These are phyloP conservation scores for Rhagoletis zephyria DNA, from an alignment of 1,140 invertebrate genomes.

Conservation along the genomic window DNA sequence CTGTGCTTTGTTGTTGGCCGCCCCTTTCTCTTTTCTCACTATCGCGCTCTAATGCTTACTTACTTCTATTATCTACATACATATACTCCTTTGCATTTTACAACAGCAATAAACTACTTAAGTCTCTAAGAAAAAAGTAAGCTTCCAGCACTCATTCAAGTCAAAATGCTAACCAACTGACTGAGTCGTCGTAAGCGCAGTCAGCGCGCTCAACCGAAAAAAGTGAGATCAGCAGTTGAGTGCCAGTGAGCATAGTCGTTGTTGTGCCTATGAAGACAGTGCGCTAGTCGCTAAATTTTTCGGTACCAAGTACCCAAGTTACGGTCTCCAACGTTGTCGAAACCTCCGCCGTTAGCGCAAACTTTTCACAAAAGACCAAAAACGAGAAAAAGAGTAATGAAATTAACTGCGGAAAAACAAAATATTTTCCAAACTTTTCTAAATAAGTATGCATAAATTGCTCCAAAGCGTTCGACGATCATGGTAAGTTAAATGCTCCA, in stretches of 20 bases:
- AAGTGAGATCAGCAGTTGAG: conserved; percentile 16
- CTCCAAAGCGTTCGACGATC: background rate
- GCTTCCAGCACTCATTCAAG: background rate
- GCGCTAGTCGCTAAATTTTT: background rate
- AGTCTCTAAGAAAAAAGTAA: background rate
- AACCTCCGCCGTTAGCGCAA: background rate
- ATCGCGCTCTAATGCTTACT: background rate
- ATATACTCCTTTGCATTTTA: background rate
- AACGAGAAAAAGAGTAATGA: background rate
- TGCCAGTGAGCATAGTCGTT: background rate
- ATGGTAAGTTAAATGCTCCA: background rate
- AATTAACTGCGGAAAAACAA: conserved; percentile 3
- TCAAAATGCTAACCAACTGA: background rate
- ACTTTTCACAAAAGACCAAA: background rate
- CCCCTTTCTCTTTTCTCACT: conserved; percentile 29
- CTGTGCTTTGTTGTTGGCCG: conserved; percentile 35
- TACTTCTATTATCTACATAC: background rate
- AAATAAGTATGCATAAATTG: background rate
- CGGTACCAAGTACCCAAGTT: no score
- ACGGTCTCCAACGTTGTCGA: background rate
- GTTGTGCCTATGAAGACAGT: background rate
- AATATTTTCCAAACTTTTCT: background rate
- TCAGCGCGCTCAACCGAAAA: background rate
- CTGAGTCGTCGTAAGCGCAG: background rate
- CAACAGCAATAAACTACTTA: background rate